Evolutionary conservation across 2,888 invertebrate genomes (phyloP).

Genomic region (Polietes domitor): DNA sequence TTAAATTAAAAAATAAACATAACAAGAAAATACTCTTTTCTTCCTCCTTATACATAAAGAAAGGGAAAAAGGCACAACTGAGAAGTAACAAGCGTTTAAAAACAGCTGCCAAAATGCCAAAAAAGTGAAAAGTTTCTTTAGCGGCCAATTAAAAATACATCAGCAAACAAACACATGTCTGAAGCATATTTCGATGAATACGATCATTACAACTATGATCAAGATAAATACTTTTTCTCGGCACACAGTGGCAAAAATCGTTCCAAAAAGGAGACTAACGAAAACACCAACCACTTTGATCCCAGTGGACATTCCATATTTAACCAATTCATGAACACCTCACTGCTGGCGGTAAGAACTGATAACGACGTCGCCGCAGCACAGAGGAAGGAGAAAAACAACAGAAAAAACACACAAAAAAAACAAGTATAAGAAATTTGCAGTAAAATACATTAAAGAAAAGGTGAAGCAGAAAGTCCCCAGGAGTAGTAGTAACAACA

Average conservation of each 20-base stretch:
- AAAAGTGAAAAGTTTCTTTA: background rate
- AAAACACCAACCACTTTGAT: conserved; percentile 95
- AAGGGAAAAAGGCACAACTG: conserved; percentile 14
- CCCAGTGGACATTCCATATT: conserved; percentile 94
- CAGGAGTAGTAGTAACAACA: background rate
- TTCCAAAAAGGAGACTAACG: conserved; percentile 92
- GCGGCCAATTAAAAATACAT: conserved; percentile 19
- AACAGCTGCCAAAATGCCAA: background rate
- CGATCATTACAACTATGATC: conserved; percentile 96
- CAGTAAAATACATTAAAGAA: conserved; percentile 9
- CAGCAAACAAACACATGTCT: conserved; percentile 86
- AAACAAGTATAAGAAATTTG: conserved; percentile 40
- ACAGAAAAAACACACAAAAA: conserved; percentile 45
- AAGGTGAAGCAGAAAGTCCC: too few relatives aligned
- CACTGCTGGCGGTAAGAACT: conserved; percentile 71
- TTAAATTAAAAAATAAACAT: background rate
- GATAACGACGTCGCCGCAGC: too few relatives aligned
- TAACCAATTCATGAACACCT: conserved; percentile 90
- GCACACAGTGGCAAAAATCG: conserved; percentile 95
- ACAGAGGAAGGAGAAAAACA: conserved; percentile 38
- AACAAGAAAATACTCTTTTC: background rate
- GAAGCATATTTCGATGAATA: conserved; percentile 93
- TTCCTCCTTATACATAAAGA: conserved; percentile 13
- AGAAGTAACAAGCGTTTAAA: conserved; percentile 25
- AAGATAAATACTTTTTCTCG: conserved; percentile 93